Evolutionary conservation across 1,140 invertebrate species (phyloP).

Genomic region (Drosophila serrata): DNA sequence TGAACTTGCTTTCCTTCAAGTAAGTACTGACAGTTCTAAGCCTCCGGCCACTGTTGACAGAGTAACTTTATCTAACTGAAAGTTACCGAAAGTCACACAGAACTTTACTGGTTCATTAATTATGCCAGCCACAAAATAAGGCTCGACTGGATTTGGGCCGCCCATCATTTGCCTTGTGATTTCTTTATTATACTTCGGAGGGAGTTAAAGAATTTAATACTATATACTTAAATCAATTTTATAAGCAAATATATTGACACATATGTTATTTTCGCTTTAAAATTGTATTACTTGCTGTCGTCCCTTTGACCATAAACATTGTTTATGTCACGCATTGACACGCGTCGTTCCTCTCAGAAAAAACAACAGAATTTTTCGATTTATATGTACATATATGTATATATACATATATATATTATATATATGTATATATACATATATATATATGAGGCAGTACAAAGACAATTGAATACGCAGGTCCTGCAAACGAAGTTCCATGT

Average conservation of each 20-base stretch:
- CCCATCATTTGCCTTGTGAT: not conserved
- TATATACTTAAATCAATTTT: constrained; percentile 36
- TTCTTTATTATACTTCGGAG: not conserved
- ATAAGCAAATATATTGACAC: constrained; percentile 16
- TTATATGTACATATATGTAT: constrained; percentile 60
- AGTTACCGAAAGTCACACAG: constrained; percentile 16
- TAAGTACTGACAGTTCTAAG: not conserved
- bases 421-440: too few species aligned
- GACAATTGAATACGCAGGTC: constrained; percentile 41
- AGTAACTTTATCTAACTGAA: constrained; percentile 20
- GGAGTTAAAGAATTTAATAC: constrained; percentile 7
- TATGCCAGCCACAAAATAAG: constrained; percentile 26
- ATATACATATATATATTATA: not conserved
- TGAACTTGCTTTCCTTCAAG: not conserved
- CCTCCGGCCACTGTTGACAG: constrained; percentile 10
- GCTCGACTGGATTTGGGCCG: constrained; percentile 11
- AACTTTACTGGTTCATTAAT: constrained; percentile 36
- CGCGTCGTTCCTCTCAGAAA: constrained; percentile 33
- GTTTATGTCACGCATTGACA: constrained; percentile 65
- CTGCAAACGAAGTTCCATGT: constrained; percentile 21
- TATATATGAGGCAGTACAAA: constrained; percentile 9
- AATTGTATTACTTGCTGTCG: constrained; percentile 4
- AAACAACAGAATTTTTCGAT: constrained; percentile 61
- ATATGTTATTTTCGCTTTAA: constrained; percentile 34
- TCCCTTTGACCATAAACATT: constrained; percentile 44